phyloP scores from a whole-genome alignment of 2,888 invertebrate genomes.

The Meiosimyza decipiens region DNA sequence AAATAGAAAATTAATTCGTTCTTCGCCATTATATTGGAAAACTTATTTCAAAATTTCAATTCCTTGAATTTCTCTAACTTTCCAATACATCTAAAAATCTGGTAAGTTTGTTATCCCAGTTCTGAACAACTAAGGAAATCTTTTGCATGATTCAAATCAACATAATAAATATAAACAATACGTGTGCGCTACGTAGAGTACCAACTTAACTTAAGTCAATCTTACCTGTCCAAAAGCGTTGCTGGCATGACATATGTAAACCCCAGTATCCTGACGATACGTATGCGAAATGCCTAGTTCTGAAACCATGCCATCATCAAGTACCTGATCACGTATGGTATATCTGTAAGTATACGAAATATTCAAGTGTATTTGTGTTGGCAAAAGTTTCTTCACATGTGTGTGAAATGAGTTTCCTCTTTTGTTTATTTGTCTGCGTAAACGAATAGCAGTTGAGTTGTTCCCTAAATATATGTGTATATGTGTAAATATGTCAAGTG shows the following conservation, averaged over 20 bases:
- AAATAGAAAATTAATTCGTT: no score
- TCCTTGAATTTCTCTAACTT: no score
- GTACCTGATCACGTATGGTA: conserved; percentile 79
- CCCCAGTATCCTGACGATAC: conserved; percentile 88
- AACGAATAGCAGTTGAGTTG: conserved; percentile 30
- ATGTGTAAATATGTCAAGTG: conserved; percentile 6
- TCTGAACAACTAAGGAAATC: no score
- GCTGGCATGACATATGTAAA: conserved; percentile 87
- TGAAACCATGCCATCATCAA: conserved; percentile 85
- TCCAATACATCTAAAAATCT: no score
- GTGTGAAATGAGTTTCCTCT: conserved; percentile 7
- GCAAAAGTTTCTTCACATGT: conserved; percentile 43
- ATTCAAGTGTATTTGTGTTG: conserved; percentile 43
- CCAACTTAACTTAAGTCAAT: no score
- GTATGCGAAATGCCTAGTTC: conserved; percentile 87
- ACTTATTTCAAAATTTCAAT: no score
- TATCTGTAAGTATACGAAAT: conserved; percentile 67
- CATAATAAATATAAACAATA: no score
- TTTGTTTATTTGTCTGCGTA: not conserved
- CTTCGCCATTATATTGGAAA: no score
- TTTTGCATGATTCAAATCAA: no score
- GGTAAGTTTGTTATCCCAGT: no score
- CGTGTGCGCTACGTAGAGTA: not conserved
- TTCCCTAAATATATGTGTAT: conserved; percentile 4
- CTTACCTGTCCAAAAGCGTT: conserved; percentile 90